A percentile compares a stretch with the other conserved stretches of the same genome.
Evolutionary conservation across 2,797 vertebrate genomes (phyloP).

Genomic region (Gymnopithys bicolor): DNA sequence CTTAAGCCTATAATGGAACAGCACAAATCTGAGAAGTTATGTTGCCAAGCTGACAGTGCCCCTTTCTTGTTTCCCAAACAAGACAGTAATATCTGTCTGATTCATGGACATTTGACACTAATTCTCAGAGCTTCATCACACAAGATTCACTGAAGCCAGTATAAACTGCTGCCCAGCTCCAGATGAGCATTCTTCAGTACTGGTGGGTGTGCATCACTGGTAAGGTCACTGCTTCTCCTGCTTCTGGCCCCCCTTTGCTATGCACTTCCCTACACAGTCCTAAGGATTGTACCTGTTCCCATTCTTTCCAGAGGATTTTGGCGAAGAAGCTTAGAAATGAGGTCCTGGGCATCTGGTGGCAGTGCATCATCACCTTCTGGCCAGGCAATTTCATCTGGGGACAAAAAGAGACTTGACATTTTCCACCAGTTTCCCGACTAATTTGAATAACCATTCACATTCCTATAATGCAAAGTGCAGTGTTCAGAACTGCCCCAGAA

Average conservation of each 20-base stretch:
- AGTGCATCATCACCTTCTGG: conserved; percentile 94
- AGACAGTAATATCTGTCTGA: not conserved
- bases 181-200: not conserved
- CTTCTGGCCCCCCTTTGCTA: not conserved
- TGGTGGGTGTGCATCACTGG: not conserved
- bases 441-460: conserved; percentile 39
- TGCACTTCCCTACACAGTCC: not conserved
- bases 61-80: not conserved
- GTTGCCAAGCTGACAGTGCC: not conserved
- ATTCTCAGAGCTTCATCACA: not conserved
- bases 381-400: conserved; percentile 93
- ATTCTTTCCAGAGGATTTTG: conserved; percentile 94
- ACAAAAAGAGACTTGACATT: conserved; percentile 26
- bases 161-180: not conserved
- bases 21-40: not conserved
- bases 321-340: conserved; percentile 90
- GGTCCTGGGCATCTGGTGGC: conserved; percentile 92
- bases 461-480: not conserved
- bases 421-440: not conserved
- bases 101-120: not conserved
- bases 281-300: conserved; percentile 85
- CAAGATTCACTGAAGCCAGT: not conserved
- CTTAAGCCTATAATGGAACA: not conserved
- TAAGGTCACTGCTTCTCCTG: not conserved
- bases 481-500: not conserved